These are phyloP conservation scores for Mesocentrotus franciscanus DNA, from an alignment of 53 echinoderm and acorn worm species.

Conservation along the genomic window DNA sequence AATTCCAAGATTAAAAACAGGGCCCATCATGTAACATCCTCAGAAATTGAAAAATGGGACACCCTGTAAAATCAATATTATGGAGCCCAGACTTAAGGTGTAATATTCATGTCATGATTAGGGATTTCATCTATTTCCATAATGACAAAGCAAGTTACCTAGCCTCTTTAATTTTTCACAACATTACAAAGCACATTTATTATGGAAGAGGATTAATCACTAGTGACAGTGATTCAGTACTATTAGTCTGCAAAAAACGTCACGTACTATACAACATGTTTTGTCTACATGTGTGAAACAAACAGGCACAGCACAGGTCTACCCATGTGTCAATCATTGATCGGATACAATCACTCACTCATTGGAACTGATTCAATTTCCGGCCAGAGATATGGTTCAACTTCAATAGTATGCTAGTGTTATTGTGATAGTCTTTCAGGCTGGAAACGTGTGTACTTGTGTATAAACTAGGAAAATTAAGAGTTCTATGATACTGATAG, in stretches of 20 bases:
- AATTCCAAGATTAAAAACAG: no score
- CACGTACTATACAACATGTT: neutral
- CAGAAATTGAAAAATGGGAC: neutral
- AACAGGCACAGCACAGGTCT: neutral
- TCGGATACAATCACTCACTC: conserved; percentile 37
- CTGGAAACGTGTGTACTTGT: neutral
- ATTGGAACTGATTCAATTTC: conserved; percentile 40
- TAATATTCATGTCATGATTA: neutral
- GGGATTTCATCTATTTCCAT: neutral
- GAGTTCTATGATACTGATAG: no score
- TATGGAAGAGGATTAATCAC: neutral
- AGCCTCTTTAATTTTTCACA: neutral
- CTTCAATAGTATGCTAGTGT: neutral
- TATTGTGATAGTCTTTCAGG: neutral
- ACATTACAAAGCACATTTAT: conserved; percentile 38
- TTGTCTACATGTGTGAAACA: neutral
- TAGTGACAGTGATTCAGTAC: conserved; percentile 8
- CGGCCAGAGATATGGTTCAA: neutral
- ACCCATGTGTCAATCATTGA: neutral
- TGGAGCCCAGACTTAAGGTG: neutral
- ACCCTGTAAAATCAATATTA: neutral
- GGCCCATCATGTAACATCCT: no score
- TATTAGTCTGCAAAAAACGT: neutral
- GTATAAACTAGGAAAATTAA: no score
- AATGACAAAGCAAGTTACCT: neutral